Conservation (phyloP, 2,797 vertebrate species). For the Peromyscus melanophrys region DNA sequence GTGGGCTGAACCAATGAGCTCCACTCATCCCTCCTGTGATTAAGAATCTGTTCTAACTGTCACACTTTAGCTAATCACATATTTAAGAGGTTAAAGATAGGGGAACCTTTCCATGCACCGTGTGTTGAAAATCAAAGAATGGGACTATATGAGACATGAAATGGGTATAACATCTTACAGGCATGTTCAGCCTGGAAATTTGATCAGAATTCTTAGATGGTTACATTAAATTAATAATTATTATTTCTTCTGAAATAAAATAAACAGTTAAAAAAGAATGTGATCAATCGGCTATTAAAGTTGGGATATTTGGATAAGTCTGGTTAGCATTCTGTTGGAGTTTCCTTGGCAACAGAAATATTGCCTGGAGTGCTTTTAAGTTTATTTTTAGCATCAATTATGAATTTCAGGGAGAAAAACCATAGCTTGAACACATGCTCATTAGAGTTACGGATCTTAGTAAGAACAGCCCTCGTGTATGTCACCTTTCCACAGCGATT, state of each 20-base stretch:
- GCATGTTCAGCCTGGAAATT: neutral
- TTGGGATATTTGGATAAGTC: neutral
- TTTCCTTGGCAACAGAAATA: constrained; percentile 31
- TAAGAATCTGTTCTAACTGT: neutral
- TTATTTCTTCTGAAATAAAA: constrained; percentile 11
- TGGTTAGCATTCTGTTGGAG: neutral
- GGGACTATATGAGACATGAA: neutral
- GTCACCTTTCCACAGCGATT: neutral
- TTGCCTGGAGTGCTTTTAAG: neutral
- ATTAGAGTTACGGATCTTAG: neutral
- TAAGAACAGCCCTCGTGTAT: neutral
- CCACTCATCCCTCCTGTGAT: neutral
- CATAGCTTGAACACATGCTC: neutral
- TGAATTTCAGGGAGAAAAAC: constrained; percentile 13
- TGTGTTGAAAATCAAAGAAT: neutral
- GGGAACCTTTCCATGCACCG: neutral
- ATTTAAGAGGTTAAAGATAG: neutral
- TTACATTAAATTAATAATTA: constrained; percentile 20
- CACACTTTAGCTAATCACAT: neutral
- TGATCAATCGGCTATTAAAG: constrained; percentile 5
- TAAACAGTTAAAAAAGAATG: neutral
- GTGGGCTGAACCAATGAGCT: neutral
- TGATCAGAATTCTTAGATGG: neutral
- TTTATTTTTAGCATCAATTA: constrained; percentile 25
- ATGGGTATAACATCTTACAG: neutral